Evolutionary conservation across 2,113 vertebrate species (phyloP).

Genomic region (Pionites leucogaster): DNA sequence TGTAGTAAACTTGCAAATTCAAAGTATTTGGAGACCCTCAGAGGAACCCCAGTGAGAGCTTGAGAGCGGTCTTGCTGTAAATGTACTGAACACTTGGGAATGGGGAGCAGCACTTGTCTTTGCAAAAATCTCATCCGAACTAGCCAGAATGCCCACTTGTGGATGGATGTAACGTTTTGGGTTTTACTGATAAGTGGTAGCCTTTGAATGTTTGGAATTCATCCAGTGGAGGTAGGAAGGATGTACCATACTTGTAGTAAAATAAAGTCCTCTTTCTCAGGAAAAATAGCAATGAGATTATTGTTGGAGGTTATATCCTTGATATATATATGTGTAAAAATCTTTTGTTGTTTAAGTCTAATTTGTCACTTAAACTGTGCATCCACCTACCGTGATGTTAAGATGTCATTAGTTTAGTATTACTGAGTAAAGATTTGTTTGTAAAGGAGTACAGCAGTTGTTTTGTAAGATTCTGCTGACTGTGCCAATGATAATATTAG

Average conservation of each 20-base stretch:
- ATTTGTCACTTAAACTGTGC: not conserved
- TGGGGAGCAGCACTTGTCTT: not conserved
- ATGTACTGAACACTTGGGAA: not conserved
- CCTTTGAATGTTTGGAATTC: not conserved
- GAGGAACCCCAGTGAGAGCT: rapidly evolving
- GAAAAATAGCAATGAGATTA: not conserved
- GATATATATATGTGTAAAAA: not conserved
- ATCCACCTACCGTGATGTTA: not conserved
- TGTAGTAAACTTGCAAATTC: not conserved
- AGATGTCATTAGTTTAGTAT: not conserved
- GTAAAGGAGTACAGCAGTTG: not conserved
- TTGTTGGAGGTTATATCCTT: not conserved
- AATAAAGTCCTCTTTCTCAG: not conserved
- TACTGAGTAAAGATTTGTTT: not conserved
- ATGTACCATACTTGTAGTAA: not conserved
- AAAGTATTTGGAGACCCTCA: not conserved
- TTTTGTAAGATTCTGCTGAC: not conserved
- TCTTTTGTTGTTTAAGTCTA: not conserved
- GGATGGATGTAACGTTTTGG: not conserved
- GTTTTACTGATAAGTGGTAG: not conserved
- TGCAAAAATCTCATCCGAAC: not conserved
- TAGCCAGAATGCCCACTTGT: not conserved
- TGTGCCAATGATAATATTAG: not conserved
- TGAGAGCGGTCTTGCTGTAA: not conserved
- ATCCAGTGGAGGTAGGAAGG: not conserved